These are phyloP conservation scores for Choreutis nemorana DNA, from an alignment of 2,888 invertebrate genomes.

Conservation along the genomic window DNA sequence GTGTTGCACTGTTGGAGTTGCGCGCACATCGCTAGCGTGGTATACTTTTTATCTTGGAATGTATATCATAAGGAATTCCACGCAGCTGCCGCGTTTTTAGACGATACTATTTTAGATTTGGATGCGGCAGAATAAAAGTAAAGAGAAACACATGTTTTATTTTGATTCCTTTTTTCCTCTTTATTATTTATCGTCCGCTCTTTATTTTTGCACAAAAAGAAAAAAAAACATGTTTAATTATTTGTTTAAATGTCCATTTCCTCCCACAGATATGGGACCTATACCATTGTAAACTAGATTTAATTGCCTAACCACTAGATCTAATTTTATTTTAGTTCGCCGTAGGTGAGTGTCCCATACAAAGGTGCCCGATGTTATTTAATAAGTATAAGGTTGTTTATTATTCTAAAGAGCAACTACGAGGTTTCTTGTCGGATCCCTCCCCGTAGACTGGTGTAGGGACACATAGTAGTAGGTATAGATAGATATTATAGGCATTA, in stretches of 20 bases:
- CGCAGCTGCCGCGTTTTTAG: slow-evolving; percentile 4
- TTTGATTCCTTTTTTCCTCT: slow-evolving; percentile 3
- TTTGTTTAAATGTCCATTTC: slow-evolving; percentile 3
- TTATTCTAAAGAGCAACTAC: too few relatives aligned
- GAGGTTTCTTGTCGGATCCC: too few relatives aligned
- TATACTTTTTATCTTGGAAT: slow-evolving; percentile 4
- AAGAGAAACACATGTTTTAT: slow-evolving; percentile 3
- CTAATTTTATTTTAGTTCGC: slow-evolving; percentile 3
- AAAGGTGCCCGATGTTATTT: too few relatives aligned
- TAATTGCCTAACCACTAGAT: slow-evolving; percentile 3
- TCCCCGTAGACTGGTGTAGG: too few relatives aligned
- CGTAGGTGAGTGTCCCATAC: too few relatives aligned
- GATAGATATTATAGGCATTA: too few relatives aligned
- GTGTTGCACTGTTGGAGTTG: slow-evolving; percentile 5
- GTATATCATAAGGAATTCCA: slow-evolving; percentile 1
- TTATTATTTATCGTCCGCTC: slow-evolving; percentile 1
- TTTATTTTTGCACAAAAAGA: too few relatives aligned
- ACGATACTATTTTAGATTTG: slow-evolving; percentile 2
- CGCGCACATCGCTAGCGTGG: slow-evolving; percentile 4
- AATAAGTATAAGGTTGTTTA: too few relatives aligned
- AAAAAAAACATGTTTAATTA: slow-evolving; percentile 3
- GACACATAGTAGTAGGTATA: too few relatives aligned
- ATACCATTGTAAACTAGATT: slow-evolving; percentile 5
- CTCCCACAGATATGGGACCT: slow-evolving; percentile 5
- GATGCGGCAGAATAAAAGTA: slow-evolving; percentile 3